Conservation (phyloP, 2,113 vertebrate species). For the Poecile atricapillus region DNA sequence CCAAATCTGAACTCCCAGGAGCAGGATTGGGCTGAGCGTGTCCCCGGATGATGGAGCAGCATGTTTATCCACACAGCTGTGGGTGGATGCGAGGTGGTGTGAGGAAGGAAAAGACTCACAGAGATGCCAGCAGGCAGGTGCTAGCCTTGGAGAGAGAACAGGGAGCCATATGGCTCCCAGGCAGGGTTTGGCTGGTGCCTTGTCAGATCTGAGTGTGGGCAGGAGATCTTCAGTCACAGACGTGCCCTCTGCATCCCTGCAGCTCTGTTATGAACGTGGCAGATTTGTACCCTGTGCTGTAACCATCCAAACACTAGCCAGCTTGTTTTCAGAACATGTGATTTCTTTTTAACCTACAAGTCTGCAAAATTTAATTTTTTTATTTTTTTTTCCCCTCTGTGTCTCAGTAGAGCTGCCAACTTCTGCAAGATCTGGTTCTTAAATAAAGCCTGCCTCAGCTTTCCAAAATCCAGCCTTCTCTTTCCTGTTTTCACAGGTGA, state of each 20-base stretch:
- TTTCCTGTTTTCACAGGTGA: not conserved
- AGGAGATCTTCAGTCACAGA: not conserved
- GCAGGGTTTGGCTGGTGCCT: not conserved
- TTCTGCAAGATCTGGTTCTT: not conserved
- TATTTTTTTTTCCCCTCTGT: not conserved
- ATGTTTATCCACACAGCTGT: not conserved
- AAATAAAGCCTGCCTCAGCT: rapidly evolving
- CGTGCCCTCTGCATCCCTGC: not conserved
- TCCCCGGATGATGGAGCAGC: not conserved
- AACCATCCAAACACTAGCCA: not conserved
- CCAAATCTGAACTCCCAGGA: not conserved
- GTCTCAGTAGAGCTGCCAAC: not conserved
- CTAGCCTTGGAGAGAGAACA: not conserved
- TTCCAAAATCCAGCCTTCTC: not conserved
- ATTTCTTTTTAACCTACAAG: not conserved
- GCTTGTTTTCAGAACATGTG: not conserved
- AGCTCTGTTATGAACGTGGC: not conserved
- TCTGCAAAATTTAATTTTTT: not conserved
- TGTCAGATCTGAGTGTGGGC: not conserved
- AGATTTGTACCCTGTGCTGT: not conserved
- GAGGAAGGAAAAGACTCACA: not conserved
- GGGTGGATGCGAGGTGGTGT: not conserved
- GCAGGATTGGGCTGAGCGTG: not conserved
- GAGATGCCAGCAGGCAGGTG: not conserved
- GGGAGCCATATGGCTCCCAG: not conserved